Base-by-base conservation (phyloP, 2,113 vertebrate genomes). In the Toxotes chatareus region DNA sequence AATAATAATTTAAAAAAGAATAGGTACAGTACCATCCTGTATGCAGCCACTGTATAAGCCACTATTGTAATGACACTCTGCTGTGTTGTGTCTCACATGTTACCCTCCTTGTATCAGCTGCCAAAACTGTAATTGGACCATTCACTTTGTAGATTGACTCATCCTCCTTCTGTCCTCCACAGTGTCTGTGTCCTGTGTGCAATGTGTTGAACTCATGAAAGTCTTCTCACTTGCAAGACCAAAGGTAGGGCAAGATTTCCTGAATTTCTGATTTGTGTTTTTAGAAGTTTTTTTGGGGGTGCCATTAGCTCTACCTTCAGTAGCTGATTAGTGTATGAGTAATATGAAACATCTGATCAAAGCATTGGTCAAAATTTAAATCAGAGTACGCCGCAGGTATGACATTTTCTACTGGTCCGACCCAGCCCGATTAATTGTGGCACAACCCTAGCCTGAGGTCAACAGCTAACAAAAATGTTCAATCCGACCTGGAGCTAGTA, bases 71-170 rank as follows among this genome's bases (percentile, higher is more conserved):
- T 59, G 36, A 55, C 21, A 47, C 31, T 21, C 44, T 16, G 7
- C 12, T 73, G 23, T 44, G 13, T 55, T 44, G 14, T 38, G 75
- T 27, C 65, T 79, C 46, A 55, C 16, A 38, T 47, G 70, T 73
- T 80, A 44, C 62, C 44, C 21, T 76, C 66, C 49, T 77, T 73
- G 60, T 59, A 85, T 80, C 83, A 76, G 72, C 60, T 70, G 47
- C 72, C 61, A 76, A 31, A 60, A 72, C 36, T 56, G 23, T 71
- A 68, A 85, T 56, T 68, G 61, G 31, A 77, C 31, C 61, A 38
- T 47, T 66, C 73, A 77, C 67, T 68, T 57, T 56, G 56, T 38
- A 47, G 61, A 60, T 5, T 68, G 63, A 80, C 73, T 81, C 75
- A 68, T 44, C 36, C 67, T 62, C 21, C 13, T 46, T 19, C 36